These are phyloP conservation scores for Digitonthophagus gazella DNA, from an alignment of 2,888 invertebrate species.

Conservation along the genomic window DNA sequence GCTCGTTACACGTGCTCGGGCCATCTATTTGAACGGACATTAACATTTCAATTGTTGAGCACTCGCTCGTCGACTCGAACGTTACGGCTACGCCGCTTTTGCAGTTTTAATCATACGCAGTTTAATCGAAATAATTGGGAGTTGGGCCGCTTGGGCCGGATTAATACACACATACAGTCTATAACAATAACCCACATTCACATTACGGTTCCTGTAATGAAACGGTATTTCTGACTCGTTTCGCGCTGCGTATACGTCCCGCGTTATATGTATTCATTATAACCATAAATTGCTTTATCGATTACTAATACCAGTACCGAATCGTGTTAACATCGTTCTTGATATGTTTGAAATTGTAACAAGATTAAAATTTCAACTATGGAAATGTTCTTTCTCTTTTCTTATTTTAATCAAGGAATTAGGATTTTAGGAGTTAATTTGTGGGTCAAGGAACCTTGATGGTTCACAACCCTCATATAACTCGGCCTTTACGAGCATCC, in stretches of 20 bases:
- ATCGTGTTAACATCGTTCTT: too few relatives aligned
- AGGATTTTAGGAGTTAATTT: neutral
- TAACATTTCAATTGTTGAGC: constrained; percentile 13
- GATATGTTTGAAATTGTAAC: neutral
- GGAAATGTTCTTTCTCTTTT: too few relatives aligned
- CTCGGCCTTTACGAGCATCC: neutral
- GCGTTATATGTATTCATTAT: neutral
- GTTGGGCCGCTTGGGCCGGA: neutral
- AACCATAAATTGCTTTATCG: neutral
- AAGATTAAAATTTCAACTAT: neutral
- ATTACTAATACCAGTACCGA: neutral
- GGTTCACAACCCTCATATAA: neutral
- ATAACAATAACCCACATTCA: neutral
- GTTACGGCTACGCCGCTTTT: neutral
- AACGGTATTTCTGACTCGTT: neutral
- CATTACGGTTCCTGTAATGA: constrained; percentile 1
- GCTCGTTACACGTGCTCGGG: constrained; percentile 15
- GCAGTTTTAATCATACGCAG: constrained; percentile 13
- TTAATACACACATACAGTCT: constrained; percentile 1
- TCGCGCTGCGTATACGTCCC: constrained; percentile 1
- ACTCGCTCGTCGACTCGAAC: neutral
- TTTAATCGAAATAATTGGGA: constrained; percentile 14
- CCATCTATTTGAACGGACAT: constrained; percentile 14
- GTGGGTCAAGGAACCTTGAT: neutral
- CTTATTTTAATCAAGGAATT: too few relatives aligned